These are phyloP conservation scores for Julus scandinavius DNA, from an alignment of 2,888 invertebrate genomes.

Conservation along the genomic window DNA sequence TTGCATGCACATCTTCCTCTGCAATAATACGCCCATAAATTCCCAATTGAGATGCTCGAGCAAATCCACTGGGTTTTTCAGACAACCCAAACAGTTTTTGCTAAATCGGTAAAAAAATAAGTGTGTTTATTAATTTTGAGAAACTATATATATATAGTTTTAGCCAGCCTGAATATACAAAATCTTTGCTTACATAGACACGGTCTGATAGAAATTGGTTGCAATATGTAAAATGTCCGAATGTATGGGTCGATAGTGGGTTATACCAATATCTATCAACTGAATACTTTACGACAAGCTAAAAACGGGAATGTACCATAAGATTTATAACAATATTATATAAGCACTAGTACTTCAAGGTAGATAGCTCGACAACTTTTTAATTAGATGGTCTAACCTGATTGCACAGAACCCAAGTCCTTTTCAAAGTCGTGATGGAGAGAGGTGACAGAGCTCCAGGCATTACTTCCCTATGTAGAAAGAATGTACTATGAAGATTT, in stretches of 20 bases:
- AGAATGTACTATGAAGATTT: neutral
- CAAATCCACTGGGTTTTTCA: neutral
- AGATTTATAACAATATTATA: too few relatives aligned
- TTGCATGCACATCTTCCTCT: constrained; percentile 41
- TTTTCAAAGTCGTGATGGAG: constrained; percentile 66
- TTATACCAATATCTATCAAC: constrained; percentile 11
- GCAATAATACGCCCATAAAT: constrained; percentile 49
- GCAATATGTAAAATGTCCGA: constrained; percentile 62
- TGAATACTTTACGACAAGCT: neutral
- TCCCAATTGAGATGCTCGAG: constrained; percentile 48
- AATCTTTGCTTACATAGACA: neutral
- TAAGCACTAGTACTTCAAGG: too few relatives aligned
- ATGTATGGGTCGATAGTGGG: constrained; percentile 57
- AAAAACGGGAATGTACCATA: neutral
- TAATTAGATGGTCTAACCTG: constrained; percentile 60
- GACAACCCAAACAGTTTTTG: constrained; percentile 26
- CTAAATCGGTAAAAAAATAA: constrained; percentile 38
- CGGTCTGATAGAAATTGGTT: constrained; percentile 60
- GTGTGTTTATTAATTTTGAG: neutral
- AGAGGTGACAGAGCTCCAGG: constrained; percentile 74
- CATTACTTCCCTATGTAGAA: constrained; percentile 71
- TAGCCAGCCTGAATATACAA: constrained; percentile 7
- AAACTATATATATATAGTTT: constrained; percentile 37
- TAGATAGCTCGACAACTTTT: too few relatives aligned
- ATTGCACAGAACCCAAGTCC: constrained; percentile 63